Evolutionary conservation across 2,797 vertebrate genomes (phyloP), one percentile per base, ranked within the genome.

Genomic region (Adrianichthys oophorus): DNA sequence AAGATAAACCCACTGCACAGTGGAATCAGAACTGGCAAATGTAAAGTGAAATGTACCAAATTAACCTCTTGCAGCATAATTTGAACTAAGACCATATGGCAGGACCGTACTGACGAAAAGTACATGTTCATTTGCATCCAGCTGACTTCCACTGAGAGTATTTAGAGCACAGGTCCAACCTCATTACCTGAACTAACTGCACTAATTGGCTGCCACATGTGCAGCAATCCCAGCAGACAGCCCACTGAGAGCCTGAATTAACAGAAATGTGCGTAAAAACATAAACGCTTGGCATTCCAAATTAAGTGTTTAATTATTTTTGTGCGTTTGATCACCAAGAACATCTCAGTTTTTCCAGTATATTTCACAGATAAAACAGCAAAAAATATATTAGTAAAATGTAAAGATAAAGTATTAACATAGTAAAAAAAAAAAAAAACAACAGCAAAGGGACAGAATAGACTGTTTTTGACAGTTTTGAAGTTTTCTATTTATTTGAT

Each of bases 11-110:
- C 42, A 29, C 19, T 1, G 60, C 2, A 5, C 0, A 32, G 15
- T 17, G 13, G 12, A 21, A 19, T 21, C 44, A 46, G 4, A 12
- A 18, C 44, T 21, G 10, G 18, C 44, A 21, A 46, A 46, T 46
- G 44, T 12, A 14, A 46, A 13, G 8, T 46, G 44, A 46, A 51
- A 57, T 19, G 21, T 44, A 65, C 68, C 17, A 53, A 57, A 66
- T 62, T 53, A 72, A 57, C 53, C 48, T 47, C 49, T 29, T 29
- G 61, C 23, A 21, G 12, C 48, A 62, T 48, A 14, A 41, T 44
- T 50, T 41, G 43, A 62, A 67, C 44, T 43, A 49, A 63, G 17
- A 65, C 42, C 61, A 64, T 48, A 41, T 57, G 46, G 43, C 3
- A 26, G 3, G 13, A 60, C 42, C 45, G 62, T 18, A 37, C 32